These are phyloP conservation scores for Drosophila parabipectinata DNA, from an alignment of 1,140 invertebrate genomes.

Conservation along the genomic window DNA sequence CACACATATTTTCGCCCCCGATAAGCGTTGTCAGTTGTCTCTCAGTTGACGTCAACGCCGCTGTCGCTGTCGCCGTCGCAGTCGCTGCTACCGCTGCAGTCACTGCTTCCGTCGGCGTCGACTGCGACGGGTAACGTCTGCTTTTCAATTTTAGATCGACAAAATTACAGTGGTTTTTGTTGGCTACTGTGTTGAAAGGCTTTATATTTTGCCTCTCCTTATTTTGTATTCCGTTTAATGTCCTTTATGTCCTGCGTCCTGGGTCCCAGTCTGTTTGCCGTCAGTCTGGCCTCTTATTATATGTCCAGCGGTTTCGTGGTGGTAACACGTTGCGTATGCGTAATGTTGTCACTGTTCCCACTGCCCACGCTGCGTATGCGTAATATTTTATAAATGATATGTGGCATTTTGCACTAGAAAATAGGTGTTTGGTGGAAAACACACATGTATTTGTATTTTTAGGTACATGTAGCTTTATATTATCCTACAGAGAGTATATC, in stretches of 20 bases:
- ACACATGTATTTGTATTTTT: no score
- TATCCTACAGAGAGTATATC: background rate
- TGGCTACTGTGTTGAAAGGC: conserved; percentile 4
- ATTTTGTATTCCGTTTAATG: conserved; percentile 74
- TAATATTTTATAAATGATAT: conserved; percentile 14
- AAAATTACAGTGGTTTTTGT: conserved; percentile 38
- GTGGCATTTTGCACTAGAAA: no score
- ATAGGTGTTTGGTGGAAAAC: background rate
- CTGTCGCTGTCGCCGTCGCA: conserved; percentile 11
- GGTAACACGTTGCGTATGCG: conserved; percentile 66
- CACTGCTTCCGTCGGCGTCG: conserved; percentile 13
- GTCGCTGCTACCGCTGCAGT: conserved; percentile 5
- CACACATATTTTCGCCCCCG: conserved; percentile 42
- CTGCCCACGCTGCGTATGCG: conserved; percentile 42
- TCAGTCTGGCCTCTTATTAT: conserved; percentile 33
- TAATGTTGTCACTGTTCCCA: conserved; percentile 38
- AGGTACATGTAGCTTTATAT: no score
- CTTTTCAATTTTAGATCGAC: conserved; percentile 76
- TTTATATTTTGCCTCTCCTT: conserved; percentile 26
- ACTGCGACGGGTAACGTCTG: conserved; percentile 18
- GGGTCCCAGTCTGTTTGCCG: conserved; percentile 22
- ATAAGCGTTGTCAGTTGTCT: conserved; percentile 51
- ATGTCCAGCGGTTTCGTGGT: conserved; percentile 7
- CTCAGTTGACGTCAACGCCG: conserved; percentile 29
- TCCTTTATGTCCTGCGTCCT: conserved; percentile 39